Percentiles rank a stretch among this genome's conserved stretches.
Conservation (phyloP, 2,888 invertebrate genomes). For the Cosmia pyralina region DNA sequence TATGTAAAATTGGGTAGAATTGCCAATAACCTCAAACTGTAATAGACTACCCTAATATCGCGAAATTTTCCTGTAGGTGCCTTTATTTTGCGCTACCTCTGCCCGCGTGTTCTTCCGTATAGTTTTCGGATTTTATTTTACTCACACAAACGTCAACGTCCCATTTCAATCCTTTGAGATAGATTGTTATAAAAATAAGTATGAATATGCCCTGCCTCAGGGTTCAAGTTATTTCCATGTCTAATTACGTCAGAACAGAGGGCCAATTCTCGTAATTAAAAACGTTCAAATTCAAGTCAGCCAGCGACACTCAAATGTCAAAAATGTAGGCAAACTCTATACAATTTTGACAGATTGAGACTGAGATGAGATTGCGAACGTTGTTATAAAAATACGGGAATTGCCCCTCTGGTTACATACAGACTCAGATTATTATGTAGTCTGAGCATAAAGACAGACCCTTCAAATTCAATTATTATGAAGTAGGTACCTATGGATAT, state of each 20-base stretch:
- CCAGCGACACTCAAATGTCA: too few relatives aligned
- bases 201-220: background rate
- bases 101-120: too few relatives aligned
- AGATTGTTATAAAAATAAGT: background rate
- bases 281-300: too few relatives aligned
- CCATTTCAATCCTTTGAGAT: background rate
- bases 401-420: too few relatives aligned
- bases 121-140: background rate
- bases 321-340: too few relatives aligned
- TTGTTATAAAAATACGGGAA: too few relatives aligned
- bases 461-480: background rate
- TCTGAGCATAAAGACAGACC: too few relatives aligned
- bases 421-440: too few relatives aligned
- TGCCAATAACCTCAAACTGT: constrained; percentile 46
- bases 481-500: background rate
- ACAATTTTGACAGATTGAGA: too few relatives aligned
- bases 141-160: background rate
- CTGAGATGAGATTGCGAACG: too few relatives aligned
- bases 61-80: background rate
- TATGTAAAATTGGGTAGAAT: constrained; percentile 32
- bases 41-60: constrained; percentile 35
- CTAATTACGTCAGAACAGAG: background rate
- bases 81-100: background rate
- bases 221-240: background rate
- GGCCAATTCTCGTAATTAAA: too few relatives aligned